These are phyloP conservation scores for Diplosoma virens DNA, from an alignment of 23 tunicate species.

Conservation along the genomic window DNA sequence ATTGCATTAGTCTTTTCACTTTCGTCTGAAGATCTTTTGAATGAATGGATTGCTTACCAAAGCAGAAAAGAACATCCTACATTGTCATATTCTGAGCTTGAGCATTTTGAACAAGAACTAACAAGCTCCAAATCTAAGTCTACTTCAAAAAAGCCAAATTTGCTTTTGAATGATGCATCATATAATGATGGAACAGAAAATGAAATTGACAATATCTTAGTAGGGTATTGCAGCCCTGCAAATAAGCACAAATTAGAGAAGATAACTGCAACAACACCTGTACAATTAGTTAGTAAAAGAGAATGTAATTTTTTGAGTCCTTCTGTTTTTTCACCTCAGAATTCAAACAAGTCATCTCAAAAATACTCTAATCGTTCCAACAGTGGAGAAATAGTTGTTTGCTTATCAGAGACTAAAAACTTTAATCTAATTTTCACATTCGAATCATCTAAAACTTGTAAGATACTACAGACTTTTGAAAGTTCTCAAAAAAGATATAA, in stretches of 20 bases:
- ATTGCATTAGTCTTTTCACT: conserved; percentile 47
- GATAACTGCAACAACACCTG: neutral
- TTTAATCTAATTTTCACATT: neutral
- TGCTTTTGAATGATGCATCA: neutral
- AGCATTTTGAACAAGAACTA: conserved; percentile 29
- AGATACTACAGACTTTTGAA: neutral
- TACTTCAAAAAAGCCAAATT: neutral
- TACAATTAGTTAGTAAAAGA: neutral
- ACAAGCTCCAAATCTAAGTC: conserved; percentile 3
- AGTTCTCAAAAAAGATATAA: conserved; percentile 4
- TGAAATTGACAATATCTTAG: conserved; percentile 18
- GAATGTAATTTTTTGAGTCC: neutral
- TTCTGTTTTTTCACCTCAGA: conserved; percentile 11
- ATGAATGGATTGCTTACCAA: conserved; percentile 86
- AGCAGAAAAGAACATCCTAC: conserved; percentile 46
- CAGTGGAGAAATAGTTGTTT: conserved; percentile 50
- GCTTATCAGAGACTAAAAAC: conserved; percentile 11
- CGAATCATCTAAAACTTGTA: neutral
- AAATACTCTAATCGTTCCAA: conserved; percentile 50
- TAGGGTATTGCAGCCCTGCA: conserved; percentile 41
- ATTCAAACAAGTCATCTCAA: conserved; percentile 29
- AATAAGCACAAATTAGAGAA: conserved; percentile 27
- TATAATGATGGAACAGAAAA: neutral
- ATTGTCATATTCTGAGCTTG: conserved; percentile 10
- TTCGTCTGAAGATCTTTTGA: conserved; percentile 46